Evolutionary conservation across 2,888 invertebrate genomes (phyloP), one percentile per base, ranked within the genome.

Genomic region (Hofmannophila pseudospretella): DNA sequence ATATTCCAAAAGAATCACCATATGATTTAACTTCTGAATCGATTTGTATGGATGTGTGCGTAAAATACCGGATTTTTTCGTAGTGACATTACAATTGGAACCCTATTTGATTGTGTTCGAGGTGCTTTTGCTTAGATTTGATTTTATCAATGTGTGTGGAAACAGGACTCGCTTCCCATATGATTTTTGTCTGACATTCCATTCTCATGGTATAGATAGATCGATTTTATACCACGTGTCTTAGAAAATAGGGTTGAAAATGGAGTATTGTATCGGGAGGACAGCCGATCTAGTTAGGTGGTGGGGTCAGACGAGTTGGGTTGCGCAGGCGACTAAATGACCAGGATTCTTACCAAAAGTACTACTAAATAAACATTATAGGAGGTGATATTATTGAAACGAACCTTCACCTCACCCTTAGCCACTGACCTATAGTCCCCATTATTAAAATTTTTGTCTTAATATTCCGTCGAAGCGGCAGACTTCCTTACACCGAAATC

Each of bases 121-220:
- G 38, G 19, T 3, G 47, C 33, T 52, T 58, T 60, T 3, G 1
- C n/a, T 19, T 41, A 4, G n/a, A 37, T 32, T n/a, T 36, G 32
- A 27, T 19, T 41, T 7, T 38, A 26, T 32, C 41, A 16, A 53
- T 67, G 63, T 64, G 61, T 44, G 61, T 61, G 45, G 53, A 67
- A 80, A 80, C 80, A 72, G 77, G 80, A 80, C 79, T 74, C 52
- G 63, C 63, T 72, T 76, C 78, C 78, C 80, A 81, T 80, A 81
- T 80, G 80, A 80, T 79, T 78, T 78, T 72, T 76, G 78, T 79
- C 67, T 74, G 67, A 67, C 77, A 81, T 80, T 79, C 77, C 78
- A 60, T 66, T 62, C 53, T 62, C 53, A 49, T 35, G 32, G 8
- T 11, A 9, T 12, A 38, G 41, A 14, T 33, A n/a, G n/a, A 8